Conservation (phyloP, 1,140 invertebrate genomes). For the Gryon sp. region DNA sequence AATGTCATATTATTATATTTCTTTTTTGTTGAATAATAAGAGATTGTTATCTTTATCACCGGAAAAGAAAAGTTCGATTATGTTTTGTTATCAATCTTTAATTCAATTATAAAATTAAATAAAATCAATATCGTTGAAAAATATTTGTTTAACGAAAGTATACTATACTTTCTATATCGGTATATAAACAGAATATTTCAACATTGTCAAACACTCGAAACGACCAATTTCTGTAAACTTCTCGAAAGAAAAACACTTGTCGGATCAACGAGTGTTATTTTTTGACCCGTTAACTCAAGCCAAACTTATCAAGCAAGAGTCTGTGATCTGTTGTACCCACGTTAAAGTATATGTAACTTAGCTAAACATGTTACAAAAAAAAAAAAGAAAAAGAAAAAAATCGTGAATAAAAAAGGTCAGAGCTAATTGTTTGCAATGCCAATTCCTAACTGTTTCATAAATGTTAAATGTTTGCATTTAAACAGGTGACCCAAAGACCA, state of each 20-base stretch:
- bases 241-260: slow-evolving; percentile 19
- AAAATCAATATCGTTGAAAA: too few relatives aligned
- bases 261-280: slow-evolving; percentile 1
- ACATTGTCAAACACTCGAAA: slow-evolving; percentile 2
- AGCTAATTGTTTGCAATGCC: slow-evolving; percentile 50
- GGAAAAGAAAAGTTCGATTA: too few relatives aligned
- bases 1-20: too few relatives aligned
- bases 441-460: slow-evolving; percentile 55
- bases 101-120: too few relatives aligned
- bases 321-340: slow-evolving; percentile 41
- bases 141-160: neutral
- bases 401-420: slow-evolving; percentile 8
- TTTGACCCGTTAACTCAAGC: slow-evolving; percentile 32
- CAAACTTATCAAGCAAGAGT: slow-evolving; percentile 47
- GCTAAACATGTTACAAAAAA: slow-evolving; percentile 29
- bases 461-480: slow-evolving; percentile 48
- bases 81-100: too few relatives aligned
- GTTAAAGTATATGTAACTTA: slow-evolving; percentile 22
- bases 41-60: too few relatives aligned
- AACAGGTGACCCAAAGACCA: slow-evolving; percentile 16
- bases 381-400: slow-evolving; percentile 10
- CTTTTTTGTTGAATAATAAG: too few relatives aligned
- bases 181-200: slow-evolving; percentile 6
- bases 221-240: neutral
- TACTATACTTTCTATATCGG: too few relatives aligned